phyloP scores from a whole-genome alignment of 2,888 invertebrate species.

The Erebia ligea region DNA sequence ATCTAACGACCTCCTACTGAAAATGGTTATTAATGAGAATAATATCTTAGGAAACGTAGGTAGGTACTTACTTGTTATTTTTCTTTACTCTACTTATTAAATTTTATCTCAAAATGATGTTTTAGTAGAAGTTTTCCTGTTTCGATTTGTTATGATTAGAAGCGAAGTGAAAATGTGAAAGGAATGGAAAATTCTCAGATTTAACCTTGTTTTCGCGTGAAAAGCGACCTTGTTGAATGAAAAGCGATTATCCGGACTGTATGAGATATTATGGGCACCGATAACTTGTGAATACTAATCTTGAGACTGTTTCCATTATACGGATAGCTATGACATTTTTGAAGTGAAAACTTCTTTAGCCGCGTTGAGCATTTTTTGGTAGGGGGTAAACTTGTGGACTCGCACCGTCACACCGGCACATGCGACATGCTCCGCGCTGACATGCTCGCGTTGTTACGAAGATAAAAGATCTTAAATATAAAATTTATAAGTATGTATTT shows the following conservation, averaged over 20 bases:
- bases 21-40: not conserved
- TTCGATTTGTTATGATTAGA: not conserved
- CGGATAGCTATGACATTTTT: not conserved
- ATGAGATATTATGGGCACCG: constrained; percentile 24
- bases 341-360: too few relatives aligned
- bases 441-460: too few relatives aligned
- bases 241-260: constrained; percentile 23
- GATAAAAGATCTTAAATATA: too few relatives aligned
- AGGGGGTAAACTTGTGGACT: too few relatives aligned
- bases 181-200: not conserved
- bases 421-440: too few relatives aligned
- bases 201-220: constrained; percentile 12
- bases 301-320: constrained; percentile 13
- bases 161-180: not conserved
- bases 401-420: too few relatives aligned
- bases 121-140: not conserved
- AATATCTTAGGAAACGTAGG: not conserved
- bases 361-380: too few relatives aligned
- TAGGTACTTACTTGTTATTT: not conserved
- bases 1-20: not conserved
- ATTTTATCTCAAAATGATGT: not conserved
- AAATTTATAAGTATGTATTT: too few relatives aligned
- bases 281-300: constrained; percentile 30
- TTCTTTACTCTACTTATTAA: not conserved
- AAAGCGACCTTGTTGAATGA: constrained; percentile 21